Evolutionary conservation across 2,113 vertebrate species (phyloP), one percentile per base, ranked within the genome.

Genomic region (Hiodon tergisus): DNA sequence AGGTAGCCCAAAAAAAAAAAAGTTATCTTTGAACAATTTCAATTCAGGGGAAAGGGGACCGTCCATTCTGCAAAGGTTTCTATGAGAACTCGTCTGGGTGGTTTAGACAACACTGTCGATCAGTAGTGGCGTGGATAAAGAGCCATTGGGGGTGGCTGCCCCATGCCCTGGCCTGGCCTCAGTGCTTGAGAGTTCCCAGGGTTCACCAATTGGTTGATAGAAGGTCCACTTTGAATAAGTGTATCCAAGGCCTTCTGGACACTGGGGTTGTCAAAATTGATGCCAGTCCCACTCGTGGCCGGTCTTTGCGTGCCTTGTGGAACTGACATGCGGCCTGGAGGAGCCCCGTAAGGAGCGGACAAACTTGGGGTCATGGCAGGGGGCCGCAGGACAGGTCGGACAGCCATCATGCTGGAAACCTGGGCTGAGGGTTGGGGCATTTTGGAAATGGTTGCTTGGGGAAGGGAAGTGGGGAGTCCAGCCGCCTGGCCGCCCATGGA

Each of bases 161-260:
- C 89, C 78, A 89, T 84, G 0, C 90, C 89, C 78, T 92, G 91
- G 17, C 84, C 76, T 0, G 75, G 66, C 53, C 89, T 76, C 0
- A 74, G 78, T 8, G 73, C 71, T 60, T 84, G 83, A 9, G 78
- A 1, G 3, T 66, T 73, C 0, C 69, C 84, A 0, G 85, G 7
- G 75, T 86, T 90, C 71, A 98, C 95, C 50, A 98, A 85, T 85
- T 95, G 96, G 80, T 95, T 96, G 78, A 98, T 92, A 2, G 95
- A 87, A 7, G 96, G 95, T 59, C 96, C 96, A 46, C 97, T 98
- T 90, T 98, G 97, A 83, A 98, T 98, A 50, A 99, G 90, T 3
- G 96, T 98, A 87, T 99, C 97, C 77, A 99, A 90, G 60, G 96
- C 97, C 82, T 99, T 98, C 90, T 98, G 95, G 73, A 99, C 96